Evolutionary conservation across 2,113 vertebrate genomes (phyloP).

Genomic region (Columba livia): DNA sequence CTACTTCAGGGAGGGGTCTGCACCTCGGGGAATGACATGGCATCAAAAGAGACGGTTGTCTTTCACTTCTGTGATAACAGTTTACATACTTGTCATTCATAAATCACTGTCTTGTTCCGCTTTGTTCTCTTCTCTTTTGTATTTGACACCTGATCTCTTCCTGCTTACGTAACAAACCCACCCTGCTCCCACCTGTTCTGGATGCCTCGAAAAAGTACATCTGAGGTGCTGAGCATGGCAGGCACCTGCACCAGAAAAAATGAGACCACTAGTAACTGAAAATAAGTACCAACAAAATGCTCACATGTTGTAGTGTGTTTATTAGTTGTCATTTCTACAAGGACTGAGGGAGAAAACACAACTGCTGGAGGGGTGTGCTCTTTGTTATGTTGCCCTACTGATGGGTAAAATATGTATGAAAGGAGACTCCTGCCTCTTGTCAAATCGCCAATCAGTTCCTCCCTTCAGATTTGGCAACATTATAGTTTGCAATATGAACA

Average conservation of each 20-base stretch:
- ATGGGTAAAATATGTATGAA: neutral
- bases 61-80: constrained; percentile 20
- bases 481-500: neutral
- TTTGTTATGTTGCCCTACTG: neutral
- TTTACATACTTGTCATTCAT: constrained; percentile 45
- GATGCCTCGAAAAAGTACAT: neutral
- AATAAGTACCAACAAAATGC: neutral
- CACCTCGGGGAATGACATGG: neutral
- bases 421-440: neutral
- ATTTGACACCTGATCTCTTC: neutral
- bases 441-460: neutral
- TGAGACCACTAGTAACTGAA: neutral
- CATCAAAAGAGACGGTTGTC: neutral
- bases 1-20: neutral
- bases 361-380: neutral
- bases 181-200: neutral
- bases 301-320: neutral
- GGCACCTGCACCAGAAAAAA: neutral
- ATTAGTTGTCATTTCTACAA: neutral
- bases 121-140: neutral
- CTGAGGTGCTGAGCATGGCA: neutral
- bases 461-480: neutral
- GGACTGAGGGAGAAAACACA: neutral
- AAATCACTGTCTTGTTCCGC: neutral
- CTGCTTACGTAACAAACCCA: neutral